These are phyloP conservation scores for Ormia ochracea DNA, from an alignment of 2,888 invertebrate species.

Conservation along the genomic window DNA sequence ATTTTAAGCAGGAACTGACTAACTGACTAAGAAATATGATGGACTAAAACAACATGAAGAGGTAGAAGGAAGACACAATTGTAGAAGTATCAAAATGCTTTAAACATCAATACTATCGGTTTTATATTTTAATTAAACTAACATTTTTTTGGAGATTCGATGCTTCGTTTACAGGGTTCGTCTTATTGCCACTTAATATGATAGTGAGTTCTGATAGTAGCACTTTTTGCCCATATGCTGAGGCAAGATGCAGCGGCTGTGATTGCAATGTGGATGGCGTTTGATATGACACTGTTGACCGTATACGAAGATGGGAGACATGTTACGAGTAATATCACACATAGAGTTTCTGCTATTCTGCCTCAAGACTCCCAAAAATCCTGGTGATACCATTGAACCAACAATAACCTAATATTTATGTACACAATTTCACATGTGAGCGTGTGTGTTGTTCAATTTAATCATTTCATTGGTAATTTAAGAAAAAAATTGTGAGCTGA, in stretches of 20 bases:
- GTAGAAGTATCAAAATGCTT: constrained; percentile 49
- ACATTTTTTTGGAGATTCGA: constrained; percentile 5
- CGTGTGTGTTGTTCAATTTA: constrained; percentile 46
- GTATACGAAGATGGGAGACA: constrained; percentile 46
- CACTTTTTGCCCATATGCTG: constrained; percentile 58
- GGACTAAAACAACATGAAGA: constrained; percentile 38
- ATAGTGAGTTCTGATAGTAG: constrained; percentile 66
- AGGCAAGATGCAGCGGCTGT: constrained; percentile 56
- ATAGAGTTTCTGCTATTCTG: constrained; percentile 70
- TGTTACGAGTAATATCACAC: constrained; percentile 64
- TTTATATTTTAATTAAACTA: constrained; percentile 46
- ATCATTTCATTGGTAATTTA: not conserved
- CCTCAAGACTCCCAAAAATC: constrained; percentile 74
- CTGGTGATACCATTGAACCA: constrained; percentile 75
- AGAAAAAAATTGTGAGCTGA: constrained; percentile 11
- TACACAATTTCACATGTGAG: constrained; percentile 44
- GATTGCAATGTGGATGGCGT: constrained; percentile 52
- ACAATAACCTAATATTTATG: constrained; percentile 72
- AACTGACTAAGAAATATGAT: constrained; percentile 25
- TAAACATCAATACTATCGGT: constrained; percentile 48
- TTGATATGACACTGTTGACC: constrained; percentile 62
- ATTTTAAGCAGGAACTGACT: not conserved
- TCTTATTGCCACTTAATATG: constrained; percentile 69
- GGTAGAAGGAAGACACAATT: constrained; percentile 38
- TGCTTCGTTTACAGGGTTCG: constrained; percentile 70